Evolutionary conservation across 2,888 invertebrate genomes (phyloP).

Genomic region (Craniophora ligustri): DNA sequence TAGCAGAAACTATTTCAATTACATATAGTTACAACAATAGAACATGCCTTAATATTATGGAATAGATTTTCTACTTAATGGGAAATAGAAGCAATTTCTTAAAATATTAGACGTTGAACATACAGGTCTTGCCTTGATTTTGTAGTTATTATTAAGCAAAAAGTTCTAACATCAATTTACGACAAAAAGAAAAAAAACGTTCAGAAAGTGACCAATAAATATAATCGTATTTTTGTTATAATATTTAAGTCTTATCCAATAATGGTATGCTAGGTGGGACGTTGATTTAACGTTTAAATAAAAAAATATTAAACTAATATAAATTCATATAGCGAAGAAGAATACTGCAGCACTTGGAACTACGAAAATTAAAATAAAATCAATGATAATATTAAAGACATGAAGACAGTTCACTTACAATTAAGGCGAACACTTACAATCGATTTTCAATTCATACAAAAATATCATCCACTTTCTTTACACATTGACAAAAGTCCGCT

Average conservation of each 20-base stretch:
- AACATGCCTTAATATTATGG: slow-evolving; percentile 67
- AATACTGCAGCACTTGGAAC: slow-evolving; percentile 33
- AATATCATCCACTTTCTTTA: slow-evolving; percentile 85
- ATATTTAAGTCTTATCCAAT: slow-evolving; percentile 73
- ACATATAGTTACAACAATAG: slow-evolving; percentile 64
- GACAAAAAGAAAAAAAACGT: slow-evolving; percentile 55
- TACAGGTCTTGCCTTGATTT: slow-evolving; percentile 62
- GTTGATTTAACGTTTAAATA: slow-evolving; percentile 53
- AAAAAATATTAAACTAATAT: slow-evolving; percentile 54
- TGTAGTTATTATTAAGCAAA: slow-evolving; percentile 49
- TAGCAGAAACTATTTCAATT: slow-evolving; percentile 56
- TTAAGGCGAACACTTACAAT: slow-evolving; percentile 78
- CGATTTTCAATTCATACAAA: slow-evolving; percentile 83
- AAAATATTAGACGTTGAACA: slow-evolving; percentile 66
- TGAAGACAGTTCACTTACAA: slow-evolving; percentile 62
- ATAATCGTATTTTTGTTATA: slow-evolving; percentile 50
- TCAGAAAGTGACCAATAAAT: slow-evolving; percentile 49
- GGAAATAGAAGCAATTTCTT: slow-evolving; percentile 68
- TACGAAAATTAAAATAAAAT: slow-evolving; percentile 25
- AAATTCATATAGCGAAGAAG: slow-evolving; percentile 29
- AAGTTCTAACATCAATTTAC: slow-evolving; percentile 63
- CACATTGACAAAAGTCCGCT: slow-evolving; percentile 78
- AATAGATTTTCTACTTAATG: slow-evolving; percentile 69
- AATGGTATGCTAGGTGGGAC: slow-evolving; percentile 85
- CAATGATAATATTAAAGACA: slow-evolving; percentile 34